A percentile compares a stretch with the other conserved stretches of the same genome.
Conservation (phyloP, 1,140 invertebrate genomes). For the Drosophila bifasciata region DNA sequence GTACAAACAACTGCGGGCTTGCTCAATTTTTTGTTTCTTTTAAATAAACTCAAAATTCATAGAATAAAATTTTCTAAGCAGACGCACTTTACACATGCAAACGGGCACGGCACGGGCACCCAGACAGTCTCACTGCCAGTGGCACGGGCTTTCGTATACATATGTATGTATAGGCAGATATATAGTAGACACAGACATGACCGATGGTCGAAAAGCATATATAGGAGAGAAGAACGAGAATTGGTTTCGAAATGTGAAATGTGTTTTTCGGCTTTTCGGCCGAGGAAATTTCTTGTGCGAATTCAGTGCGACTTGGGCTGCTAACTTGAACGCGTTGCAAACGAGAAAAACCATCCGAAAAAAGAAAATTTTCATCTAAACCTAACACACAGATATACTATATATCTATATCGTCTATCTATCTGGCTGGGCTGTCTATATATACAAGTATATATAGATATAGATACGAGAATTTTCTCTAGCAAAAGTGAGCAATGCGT, state of each 20-base stretch:
- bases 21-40: slow-evolving; percentile 63
- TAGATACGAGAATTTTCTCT: slow-evolving; percentile 73
- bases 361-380: slow-evolving; percentile 71
- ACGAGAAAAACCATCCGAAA: slow-evolving; percentile 78
- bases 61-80: slow-evolving; percentile 76
- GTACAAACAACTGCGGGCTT: slow-evolving; percentile 58
- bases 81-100: slow-evolving; percentile 72
- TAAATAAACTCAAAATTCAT: slow-evolving; percentile 81
- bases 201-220: slow-evolving; percentile 54
- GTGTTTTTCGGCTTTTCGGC: slow-evolving; percentile 71
- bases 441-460: slow-evolving; percentile 71
- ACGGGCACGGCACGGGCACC: slow-evolving; percentile 4
- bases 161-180: neutral
- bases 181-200: slow-evolving; percentile 47
- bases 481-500: slow-evolving; percentile 79
- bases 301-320: slow-evolving; percentile 84
- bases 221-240: slow-evolving; percentile 49
- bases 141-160: slow-evolving; percentile 2
- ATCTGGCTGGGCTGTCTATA: slow-evolving; percentile 70
- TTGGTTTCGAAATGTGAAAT: slow-evolving; percentile 56
- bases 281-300: slow-evolving; percentile 77
- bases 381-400: slow-evolving; percentile 66
- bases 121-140: slow-evolving; percentile 5
- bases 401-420: slow-evolving; percentile 58
- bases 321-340: slow-evolving; percentile 84